phyloP scores from a whole-genome alignment of 2,888 invertebrate species.

The Fabriciana adippe region DNA sequence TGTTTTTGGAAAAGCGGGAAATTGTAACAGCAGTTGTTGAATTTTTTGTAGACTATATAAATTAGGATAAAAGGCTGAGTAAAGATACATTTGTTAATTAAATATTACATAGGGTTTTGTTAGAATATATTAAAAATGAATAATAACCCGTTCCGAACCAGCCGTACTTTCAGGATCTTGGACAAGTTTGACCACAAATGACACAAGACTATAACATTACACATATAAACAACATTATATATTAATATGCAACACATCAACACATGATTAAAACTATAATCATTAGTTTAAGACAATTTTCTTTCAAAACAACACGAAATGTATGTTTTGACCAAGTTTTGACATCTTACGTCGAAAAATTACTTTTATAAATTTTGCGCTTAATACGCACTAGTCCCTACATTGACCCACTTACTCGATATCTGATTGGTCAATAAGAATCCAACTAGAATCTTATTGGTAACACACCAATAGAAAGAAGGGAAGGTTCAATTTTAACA shows the following conservation, averaged over 20 bases:
- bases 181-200: constrained; percentile 46
- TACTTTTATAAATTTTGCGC: constrained; percentile 42
- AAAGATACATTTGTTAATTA: constrained; percentile 12
- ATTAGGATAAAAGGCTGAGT: constrained; percentile 9
- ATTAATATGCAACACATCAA: constrained; percentile 26
- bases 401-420: constrained; percentile 38
- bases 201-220: constrained; percentile 46
- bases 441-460: constrained; percentile 39
- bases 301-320: constrained; percentile 60
- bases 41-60: constrained; percentile 6
- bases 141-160: constrained; percentile 56
- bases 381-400: constrained; percentile 27
- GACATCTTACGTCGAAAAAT: constrained; percentile 48
- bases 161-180: constrained; percentile 59
- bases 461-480: constrained; percentile 33
- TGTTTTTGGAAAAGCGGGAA: constrained; percentile 32
- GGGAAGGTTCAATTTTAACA: constrained; percentile 1
- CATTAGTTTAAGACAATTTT: constrained; percentile 41
- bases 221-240: constrained; percentile 43
- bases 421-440: constrained; percentile 43
- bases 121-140: constrained; percentile 40
- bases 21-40: constrained; percentile 7
- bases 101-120: constrained; percentile 14
- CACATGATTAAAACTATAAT: constrained; percentile 34
- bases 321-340: constrained; percentile 66